phyloP scores from a whole-genome alignment of 2,888 invertebrate genomes.

The Agrypnus murinus region DNA sequence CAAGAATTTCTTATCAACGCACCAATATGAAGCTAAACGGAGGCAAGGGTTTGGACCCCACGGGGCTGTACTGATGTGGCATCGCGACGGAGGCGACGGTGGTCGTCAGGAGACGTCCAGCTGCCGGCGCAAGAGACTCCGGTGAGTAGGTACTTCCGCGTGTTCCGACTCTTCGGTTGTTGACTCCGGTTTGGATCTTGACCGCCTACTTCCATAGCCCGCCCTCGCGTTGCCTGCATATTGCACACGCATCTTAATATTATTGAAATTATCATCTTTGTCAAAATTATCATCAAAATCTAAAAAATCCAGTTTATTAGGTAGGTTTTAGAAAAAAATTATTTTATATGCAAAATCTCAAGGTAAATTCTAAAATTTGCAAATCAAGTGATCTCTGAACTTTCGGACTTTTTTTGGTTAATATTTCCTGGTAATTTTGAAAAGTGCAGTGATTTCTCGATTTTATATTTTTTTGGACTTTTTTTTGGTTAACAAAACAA shows the following conservation, averaged over 20 bases:
- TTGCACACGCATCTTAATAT: slow-evolving; percentile 56
- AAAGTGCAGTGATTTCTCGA: not conserved
- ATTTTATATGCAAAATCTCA: not conserved
- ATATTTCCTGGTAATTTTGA: too few species aligned
- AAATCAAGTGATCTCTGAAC: too few species aligned
- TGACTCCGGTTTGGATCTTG: slow-evolving; percentile 64
- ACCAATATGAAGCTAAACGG: slow-evolving; percentile 54
- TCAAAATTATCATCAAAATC: slow-evolving; percentile 14
- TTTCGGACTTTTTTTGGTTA: too few species aligned
- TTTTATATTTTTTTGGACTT: too few species aligned
- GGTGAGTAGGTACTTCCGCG: slow-evolving; percentile 65
- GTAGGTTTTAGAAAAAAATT: not conserved
- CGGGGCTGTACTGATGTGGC: slow-evolving; percentile 71
- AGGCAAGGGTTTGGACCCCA: slow-evolving; percentile 65
- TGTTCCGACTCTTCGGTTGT: slow-evolving; percentile 61
- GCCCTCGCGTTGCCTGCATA: slow-evolving; percentile 62
- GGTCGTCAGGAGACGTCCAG: slow-evolving; percentile 71
- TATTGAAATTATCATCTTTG: slow-evolving; percentile 11
- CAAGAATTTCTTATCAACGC: slow-evolving; percentile 4
- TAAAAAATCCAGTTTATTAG: too few species aligned
- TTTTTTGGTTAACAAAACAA: slow-evolving; percentile 3
- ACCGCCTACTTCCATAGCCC: slow-evolving; percentile 62
- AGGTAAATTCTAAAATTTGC: too few species aligned
- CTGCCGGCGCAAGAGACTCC: slow-evolving; percentile 70
- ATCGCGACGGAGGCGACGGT: slow-evolving; percentile 69